Conservation (phyloP, 2,797 vertebrate genomes). For the Argyrosomus regius region DNA sequence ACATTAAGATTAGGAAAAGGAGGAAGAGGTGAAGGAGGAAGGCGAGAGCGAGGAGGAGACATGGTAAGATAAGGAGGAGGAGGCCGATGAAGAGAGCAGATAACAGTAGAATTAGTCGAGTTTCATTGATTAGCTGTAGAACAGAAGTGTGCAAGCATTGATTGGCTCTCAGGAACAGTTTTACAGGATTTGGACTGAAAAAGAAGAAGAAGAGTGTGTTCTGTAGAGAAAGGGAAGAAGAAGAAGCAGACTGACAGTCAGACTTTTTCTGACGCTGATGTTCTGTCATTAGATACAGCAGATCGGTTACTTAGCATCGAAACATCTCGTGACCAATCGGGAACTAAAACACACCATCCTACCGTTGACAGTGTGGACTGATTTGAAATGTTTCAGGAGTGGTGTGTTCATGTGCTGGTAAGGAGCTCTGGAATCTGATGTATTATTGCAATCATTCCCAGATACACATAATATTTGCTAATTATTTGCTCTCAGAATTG, state of each 20-base stretch:
- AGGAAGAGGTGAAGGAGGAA: slow-evolving; percentile 25
- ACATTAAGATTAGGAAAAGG: not conserved
- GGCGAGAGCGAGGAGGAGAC: slow-evolving; percentile 17
- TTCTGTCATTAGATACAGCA: not conserved
- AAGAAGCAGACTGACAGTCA: not conserved
- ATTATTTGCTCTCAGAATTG: not conserved
- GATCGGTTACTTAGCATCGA: not conserved
- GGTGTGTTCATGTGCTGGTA: not conserved
- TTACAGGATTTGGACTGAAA: slow-evolving; percentile 73
- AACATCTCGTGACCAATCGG: not conserved
- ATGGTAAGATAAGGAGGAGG: slow-evolving; percentile 48
- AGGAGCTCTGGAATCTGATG: not conserved
- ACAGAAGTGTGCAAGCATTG: slow-evolving; percentile 70
- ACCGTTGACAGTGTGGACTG: not conserved
- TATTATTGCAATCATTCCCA: not conserved
- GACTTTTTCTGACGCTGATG: slow-evolving; percentile 12
- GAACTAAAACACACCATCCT: not conserved
- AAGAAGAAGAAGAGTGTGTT: slow-evolving; percentile 37
- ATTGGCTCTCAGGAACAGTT: slow-evolving; percentile 80
- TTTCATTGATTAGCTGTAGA: slow-evolving; percentile 82
- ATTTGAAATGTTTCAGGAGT: not conserved
- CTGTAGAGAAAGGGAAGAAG: slow-evolving; percentile 10
- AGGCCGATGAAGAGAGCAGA: slow-evolving; percentile 77
- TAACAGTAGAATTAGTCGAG: slow-evolving; percentile 78
- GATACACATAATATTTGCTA: not conserved